phyloP scores from a whole-genome alignment of 2,888 invertebrate genomes.

The Galerucella nymphaeae region DNA sequence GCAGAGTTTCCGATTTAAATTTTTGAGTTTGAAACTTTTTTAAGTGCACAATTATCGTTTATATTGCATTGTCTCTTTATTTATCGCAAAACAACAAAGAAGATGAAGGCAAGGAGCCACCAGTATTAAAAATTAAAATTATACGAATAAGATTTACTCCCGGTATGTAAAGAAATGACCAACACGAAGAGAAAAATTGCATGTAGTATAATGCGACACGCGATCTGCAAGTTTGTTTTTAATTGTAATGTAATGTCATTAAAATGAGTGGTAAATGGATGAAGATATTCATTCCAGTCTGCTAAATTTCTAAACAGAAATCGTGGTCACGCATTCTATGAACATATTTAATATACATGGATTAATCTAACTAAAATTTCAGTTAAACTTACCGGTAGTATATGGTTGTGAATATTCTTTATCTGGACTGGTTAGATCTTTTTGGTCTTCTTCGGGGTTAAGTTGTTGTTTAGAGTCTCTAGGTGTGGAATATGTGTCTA shows the following conservation, averaged over 20 bases:
- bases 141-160: neutral
- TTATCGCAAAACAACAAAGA: neutral
- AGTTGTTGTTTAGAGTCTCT: constrained; percentile 69
- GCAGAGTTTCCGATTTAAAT: constrained; percentile 19
- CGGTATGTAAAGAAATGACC: neutral
- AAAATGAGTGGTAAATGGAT: neutral
- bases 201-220: neutral
- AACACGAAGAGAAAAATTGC: neutral
- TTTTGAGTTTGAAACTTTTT: constrained; percentile 20
- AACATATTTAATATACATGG: too few species aligned
- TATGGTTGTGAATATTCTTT: constrained; percentile 70
- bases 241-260: neutral
- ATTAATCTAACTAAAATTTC: too few species aligned
- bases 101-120: too few species aligned
- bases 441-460: constrained; percentile 63
- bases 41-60: neutral
- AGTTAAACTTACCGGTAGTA: constrained; percentile 64
- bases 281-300: neutral
- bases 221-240: neutral
- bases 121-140: too few species aligned
- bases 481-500: constrained; percentile 81
- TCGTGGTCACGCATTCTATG: neutral
- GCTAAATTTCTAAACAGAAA: neutral
- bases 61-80: neutral
- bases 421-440: constrained; percentile 68